Base-by-base conservation (phyloP, 1,140 invertebrate genomes). In the Drosophila rufa region DNA sequence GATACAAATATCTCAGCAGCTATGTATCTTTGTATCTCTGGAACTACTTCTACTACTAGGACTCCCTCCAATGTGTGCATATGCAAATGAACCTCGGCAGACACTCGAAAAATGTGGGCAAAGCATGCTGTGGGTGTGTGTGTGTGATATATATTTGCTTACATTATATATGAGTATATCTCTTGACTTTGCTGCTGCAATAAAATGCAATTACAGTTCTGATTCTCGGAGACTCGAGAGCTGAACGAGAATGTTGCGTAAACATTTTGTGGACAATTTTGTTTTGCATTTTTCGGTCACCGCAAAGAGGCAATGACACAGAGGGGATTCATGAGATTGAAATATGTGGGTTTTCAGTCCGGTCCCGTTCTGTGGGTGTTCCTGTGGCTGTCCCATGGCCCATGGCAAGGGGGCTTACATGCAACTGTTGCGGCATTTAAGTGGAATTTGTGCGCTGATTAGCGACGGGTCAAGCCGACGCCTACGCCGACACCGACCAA, bases 151-250 rank as follows among this genome's bases (percentile, higher is more conserved):
- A 73, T 73, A 73, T 57, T 59, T 70, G 25, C 45, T n/a, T 73
- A 47, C 66, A 73, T 73, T 73, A 74, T 74, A 30, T 51, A 73
- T 60, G 57, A 67, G 46, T 55, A 27, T 43, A 27, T 38, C 61
- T 66, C 73, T 76, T 57, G 61, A 76, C 62, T 66, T 76, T 53
- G 46, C 43, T 27, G 50, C 53, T 69, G 77, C 75, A 81, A 90
- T 90, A 75, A 85, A 83, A 81, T 84, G 81, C 80, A 89, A 90
- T 90, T 89, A 84, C 78, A 36, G 75, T 57, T 80, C 82, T 84
- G 75, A 69, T 84, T 84, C 64, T 65, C 30, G 7, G 33, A 36
- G 50, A 62, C 47, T 74, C 55, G 33, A 55, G 33, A 48, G 42
- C 36, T 22, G 27, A 27, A 58, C 45, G 62, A 51, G 50, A 70